Conservation (phyloP, 2,888 invertebrate species). For the Xestia xanthographa region DNA sequence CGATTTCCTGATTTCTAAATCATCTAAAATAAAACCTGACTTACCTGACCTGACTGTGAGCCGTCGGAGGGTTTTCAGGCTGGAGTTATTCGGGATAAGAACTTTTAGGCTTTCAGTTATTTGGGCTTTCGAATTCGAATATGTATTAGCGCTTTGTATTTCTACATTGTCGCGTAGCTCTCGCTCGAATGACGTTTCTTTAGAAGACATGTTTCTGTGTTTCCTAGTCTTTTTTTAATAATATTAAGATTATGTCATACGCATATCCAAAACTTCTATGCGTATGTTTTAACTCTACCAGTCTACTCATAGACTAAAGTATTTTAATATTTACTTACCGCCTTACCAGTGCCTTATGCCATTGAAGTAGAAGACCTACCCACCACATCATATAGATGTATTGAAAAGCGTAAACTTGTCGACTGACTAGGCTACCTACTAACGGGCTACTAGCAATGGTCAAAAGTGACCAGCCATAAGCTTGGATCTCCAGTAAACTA, state of each 20-base stretch:
- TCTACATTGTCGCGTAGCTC: not conserved
- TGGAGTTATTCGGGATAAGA: constrained; percentile 11
- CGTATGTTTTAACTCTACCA: not conserved
- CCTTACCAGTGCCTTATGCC: constrained; percentile 42
- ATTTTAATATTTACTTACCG: constrained; percentile 16
- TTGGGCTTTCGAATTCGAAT: constrained; percentile 3
- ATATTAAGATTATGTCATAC: constrained; percentile 34
- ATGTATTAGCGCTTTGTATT: not conserved
- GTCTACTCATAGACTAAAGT: constrained; percentile 4
- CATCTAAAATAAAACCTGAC: not conserved
- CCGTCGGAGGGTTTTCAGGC: not conserved
- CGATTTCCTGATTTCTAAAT: not conserved
- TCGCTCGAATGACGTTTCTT: constrained; percentile 1
- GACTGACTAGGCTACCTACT: not conserved
- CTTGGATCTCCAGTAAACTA: not conserved
- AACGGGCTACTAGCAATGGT: constrained; percentile 16
- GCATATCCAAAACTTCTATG: not conserved
- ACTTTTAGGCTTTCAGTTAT: not conserved
- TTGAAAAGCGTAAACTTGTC: constrained; percentile 5
- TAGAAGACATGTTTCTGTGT: constrained; percentile 20
- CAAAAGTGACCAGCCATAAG: constrained; percentile 21
- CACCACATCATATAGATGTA: not conserved
- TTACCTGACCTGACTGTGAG: not conserved
- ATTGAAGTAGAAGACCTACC: constrained; percentile 6
- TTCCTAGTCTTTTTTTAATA: constrained; percentile 53